These are phyloP conservation scores for Clitarchus hookeri DNA, from an alignment of 2,888 invertebrate genomes.

Conservation along the genomic window DNA sequence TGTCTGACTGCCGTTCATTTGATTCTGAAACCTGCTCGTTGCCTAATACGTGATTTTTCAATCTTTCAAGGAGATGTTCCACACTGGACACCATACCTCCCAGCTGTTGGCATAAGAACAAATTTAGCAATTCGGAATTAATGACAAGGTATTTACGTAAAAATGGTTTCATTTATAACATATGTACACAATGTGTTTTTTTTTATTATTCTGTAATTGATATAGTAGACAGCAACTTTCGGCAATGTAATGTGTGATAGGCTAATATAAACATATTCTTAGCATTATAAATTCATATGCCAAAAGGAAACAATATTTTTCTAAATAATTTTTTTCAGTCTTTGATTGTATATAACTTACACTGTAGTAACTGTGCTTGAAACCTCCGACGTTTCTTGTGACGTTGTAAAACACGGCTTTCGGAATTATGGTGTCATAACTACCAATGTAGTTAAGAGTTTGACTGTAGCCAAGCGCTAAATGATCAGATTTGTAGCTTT, in stretches of 20 bases:
- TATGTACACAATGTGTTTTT: too few species aligned
- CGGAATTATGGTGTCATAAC: constrained; percentile 41
- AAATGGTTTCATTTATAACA: too few species aligned
- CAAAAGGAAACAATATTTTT: too few species aligned
- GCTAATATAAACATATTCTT: too few species aligned
- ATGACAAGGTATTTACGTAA: too few species aligned
- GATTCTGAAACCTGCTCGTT: background rate
- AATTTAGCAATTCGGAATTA: too few species aligned
- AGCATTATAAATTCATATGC: too few species aligned
- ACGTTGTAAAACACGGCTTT: constrained; percentile 38
- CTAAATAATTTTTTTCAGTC: too few species aligned
- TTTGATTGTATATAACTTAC: constrained; percentile 36
- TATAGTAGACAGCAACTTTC: too few species aligned
- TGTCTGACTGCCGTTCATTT: background rate
- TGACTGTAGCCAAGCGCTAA: constrained; percentile 40
- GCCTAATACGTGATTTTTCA: constrained; percentile 44
- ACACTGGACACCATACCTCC: constrained; percentile 56
- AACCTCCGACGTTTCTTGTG: constrained; percentile 51
- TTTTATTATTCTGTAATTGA: too few species aligned
- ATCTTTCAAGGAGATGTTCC: constrained; percentile 52
- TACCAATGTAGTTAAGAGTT: constrained; percentile 36
- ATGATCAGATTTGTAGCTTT: background rate
- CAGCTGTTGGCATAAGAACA: constrained; percentile 42
- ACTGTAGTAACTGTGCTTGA: constrained; percentile 46
- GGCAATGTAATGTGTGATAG: too few species aligned